Conservation (phyloP, 2,113 vertebrate species). For the Labeo rohita region DNA sequence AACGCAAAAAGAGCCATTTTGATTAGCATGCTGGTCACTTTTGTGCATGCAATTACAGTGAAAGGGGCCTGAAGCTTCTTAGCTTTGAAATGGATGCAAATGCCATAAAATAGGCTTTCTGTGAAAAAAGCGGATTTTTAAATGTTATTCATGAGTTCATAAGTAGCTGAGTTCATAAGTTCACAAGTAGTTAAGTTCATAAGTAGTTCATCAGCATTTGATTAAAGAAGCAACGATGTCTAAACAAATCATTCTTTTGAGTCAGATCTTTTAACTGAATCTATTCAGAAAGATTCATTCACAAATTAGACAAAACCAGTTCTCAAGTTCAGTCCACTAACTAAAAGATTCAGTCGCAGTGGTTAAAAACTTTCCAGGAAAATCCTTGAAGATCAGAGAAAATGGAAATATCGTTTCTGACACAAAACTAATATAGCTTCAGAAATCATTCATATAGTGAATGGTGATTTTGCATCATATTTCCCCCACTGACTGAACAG, state of each 20-base stretch:
- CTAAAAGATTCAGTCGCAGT: background rate
- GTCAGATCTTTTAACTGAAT: background rate
- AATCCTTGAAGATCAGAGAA: background rate
- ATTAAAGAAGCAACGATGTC: background rate
- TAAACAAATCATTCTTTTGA: background rate
- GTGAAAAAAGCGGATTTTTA: background rate
- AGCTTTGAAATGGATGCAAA: background rate
- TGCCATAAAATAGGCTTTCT: background rate
- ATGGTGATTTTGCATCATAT: background rate
- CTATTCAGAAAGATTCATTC: constrained; percentile 1
- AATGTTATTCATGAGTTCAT: background rate
- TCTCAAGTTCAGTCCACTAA: background rate
- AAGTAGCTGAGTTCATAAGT: background rate
- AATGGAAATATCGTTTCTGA: background rate
- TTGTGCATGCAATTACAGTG: background rate
- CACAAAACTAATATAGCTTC: background rate
- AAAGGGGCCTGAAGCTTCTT: background rate
- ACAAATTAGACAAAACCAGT: background rate
- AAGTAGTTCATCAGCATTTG: background rate
- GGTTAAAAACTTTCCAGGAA: background rate
- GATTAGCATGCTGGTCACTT: background rate
- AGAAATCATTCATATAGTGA: background rate
- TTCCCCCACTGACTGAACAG: background rate
- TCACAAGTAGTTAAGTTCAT: background rate
- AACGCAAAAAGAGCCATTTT: background rate